These are phyloP conservation scores for Villa cingulata DNA, from an alignment of 2,888 invertebrate species.

Conservation along the genomic window DNA sequence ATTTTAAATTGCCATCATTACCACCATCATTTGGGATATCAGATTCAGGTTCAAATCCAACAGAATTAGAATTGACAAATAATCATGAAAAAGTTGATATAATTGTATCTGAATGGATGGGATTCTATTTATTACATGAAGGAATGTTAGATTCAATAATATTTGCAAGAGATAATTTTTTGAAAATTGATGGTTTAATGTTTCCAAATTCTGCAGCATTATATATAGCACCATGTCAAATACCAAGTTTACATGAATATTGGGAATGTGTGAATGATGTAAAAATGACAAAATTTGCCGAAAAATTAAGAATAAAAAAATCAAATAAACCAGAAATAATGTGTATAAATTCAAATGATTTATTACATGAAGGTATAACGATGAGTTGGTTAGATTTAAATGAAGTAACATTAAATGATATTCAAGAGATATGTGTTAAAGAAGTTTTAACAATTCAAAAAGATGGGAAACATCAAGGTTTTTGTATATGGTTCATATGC, in stretches of 20 bases:
- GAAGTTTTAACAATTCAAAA: slow-evolving; percentile 41
- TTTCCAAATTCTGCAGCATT: slow-evolving; percentile 57
- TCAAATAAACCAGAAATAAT: slow-evolving; percentile 51
- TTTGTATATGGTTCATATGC: slow-evolving; percentile 73
- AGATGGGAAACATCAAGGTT: slow-evolving; percentile 52
- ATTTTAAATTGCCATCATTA: neutral
- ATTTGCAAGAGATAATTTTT: slow-evolving; percentile 63
- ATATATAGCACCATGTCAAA: slow-evolving; percentile 37
- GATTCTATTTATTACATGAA: slow-evolving; percentile 87
- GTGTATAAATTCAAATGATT: slow-evolving; percentile 40
- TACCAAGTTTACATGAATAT: slow-evolving; percentile 50
- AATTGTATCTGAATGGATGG: slow-evolving; percentile 97
- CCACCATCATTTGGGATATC: no score
- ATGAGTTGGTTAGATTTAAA: slow-evolving; percentile 55
- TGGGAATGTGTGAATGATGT: slow-evolving; percentile 75
- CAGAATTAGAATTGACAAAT: no score
- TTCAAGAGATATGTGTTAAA: slow-evolving; percentile 45
- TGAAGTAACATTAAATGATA: slow-evolving; percentile 44
- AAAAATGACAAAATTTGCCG: slow-evolving; percentile 54
- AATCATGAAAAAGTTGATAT: slow-evolving; percentile 61
- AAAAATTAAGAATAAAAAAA: slow-evolving; percentile 47
- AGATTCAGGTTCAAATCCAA: slow-evolving; percentile 43
- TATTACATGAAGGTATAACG: slow-evolving; percentile 50
- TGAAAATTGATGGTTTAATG: slow-evolving; percentile 57
- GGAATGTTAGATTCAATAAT: slow-evolving; percentile 89